Conservation (phyloP, 2,797 vertebrate species). For the Carduelis carduelis region DNA sequence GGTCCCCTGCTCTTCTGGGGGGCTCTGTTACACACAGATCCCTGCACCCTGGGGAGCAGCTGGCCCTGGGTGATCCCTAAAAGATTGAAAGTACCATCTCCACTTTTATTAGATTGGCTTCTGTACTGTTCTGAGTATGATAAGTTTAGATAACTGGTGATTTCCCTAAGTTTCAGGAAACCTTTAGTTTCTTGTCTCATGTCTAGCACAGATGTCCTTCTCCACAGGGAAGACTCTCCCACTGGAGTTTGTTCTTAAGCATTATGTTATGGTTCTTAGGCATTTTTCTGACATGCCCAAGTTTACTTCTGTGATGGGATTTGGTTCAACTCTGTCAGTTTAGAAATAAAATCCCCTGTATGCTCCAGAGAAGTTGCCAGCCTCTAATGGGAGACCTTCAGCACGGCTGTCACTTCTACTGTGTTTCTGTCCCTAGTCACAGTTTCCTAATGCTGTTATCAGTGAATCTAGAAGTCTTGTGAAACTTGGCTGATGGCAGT, state of each 20-base stretch:
- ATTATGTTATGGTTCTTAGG: neutral
- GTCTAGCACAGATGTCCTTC: neutral
- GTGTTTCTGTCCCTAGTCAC: neutral
- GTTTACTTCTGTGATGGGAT: neutral
- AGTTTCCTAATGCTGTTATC: neutral
- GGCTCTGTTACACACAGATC: fast-evolving
- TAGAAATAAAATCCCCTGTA: neutral
- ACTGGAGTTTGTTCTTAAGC: neutral
- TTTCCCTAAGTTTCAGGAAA: neutral
- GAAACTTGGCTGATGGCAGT: neutral
- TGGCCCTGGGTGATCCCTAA: fast-evolving
- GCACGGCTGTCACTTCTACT: neutral
- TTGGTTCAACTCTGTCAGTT: neutral
- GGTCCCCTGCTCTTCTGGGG: no score
- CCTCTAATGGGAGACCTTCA: neutral
- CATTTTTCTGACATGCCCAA: neutral
- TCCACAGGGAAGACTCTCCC: neutral
- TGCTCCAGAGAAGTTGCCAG: neutral
- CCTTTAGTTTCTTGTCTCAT: neutral
- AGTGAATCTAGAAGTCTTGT: neutral
- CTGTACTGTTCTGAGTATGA: neutral
- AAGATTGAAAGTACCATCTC: neutral
- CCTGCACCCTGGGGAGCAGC: neutral
- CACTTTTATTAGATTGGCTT: neutral
- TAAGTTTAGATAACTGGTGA: neutral